phyloP scores from a whole-genome alignment of 2,113 vertebrate genomes.

The Eulemur macaco region DNA sequence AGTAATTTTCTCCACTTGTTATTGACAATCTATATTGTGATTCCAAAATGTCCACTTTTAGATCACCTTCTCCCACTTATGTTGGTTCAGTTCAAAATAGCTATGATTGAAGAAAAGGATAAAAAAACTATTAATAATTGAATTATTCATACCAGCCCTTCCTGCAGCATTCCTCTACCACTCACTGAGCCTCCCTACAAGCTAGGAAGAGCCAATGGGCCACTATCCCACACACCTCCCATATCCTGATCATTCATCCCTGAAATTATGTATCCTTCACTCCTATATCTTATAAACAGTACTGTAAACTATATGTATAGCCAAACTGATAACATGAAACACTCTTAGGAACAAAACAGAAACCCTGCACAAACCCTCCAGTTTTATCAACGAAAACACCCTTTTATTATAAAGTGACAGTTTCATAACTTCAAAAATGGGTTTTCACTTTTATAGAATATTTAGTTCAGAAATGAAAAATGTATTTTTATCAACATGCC shows the following conservation, averaged over 20 bases:
- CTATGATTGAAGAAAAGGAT: background rate
- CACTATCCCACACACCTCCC: background rate
- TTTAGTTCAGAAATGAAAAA: conserved; percentile 70
- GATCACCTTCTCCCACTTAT: background rate
- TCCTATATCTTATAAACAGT: background rate
- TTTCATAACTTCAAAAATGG: conserved; percentile 78
- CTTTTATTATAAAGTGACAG: conserved; percentile 79
- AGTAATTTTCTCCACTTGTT: background rate
- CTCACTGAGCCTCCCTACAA: background rate
- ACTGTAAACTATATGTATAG: background rate
- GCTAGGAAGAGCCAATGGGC: background rate
- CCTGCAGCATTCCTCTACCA: background rate
- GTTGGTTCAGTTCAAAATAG: background rate
- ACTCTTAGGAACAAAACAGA: conserved; percentile 76
- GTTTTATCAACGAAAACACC: conserved; percentile 78
- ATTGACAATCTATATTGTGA: background rate
- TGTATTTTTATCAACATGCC: conserved; percentile 68
- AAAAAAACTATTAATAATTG: background rate
- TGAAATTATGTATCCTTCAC: background rate
- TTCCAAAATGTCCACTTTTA: background rate
- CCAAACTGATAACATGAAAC: background rate
- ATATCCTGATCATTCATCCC: background rate
- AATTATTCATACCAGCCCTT: background rate
- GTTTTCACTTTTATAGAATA: conserved; percentile 48
- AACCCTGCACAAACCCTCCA: conserved; percentile 67